Evolutionary conservation across 2,888 invertebrate genomes (phyloP).

Genomic region (Selenia dentaria): DNA sequence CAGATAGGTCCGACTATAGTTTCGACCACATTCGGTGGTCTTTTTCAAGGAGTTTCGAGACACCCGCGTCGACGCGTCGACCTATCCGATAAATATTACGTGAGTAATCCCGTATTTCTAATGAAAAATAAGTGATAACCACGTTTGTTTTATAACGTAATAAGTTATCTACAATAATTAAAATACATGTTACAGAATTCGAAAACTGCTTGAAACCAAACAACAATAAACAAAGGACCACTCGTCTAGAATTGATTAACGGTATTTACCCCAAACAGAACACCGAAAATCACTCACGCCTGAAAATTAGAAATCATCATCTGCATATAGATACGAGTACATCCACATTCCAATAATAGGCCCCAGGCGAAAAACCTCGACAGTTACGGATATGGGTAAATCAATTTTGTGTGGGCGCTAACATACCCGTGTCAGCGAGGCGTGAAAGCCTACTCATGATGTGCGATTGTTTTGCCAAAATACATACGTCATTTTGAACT

Average conservation of each 20-base stretch:
- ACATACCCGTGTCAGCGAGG: conserved; percentile 71
- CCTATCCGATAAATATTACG: too few relatives aligned
- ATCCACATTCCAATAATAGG: conserved; percentile 54
- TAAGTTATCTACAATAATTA: too few relatives aligned
- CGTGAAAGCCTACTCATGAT: conserved; percentile 43
- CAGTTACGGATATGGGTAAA: conserved; percentile 77
- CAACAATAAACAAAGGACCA: conserved; percentile 5
- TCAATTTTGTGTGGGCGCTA: conserved; percentile 67
- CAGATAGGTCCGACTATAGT: too few relatives aligned
- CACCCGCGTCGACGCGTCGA: too few relatives aligned
- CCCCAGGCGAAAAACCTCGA: conserved; percentile 62
- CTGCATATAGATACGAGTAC: conserved; percentile 34
- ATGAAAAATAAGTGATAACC: too few relatives aligned
- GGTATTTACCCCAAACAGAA: conserved; percentile 15
- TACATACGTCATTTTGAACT: conserved; percentile 59
- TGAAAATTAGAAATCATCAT: conserved; percentile 29
- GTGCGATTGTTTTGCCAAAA: conserved; percentile 65
- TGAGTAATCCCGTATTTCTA: too few relatives aligned
- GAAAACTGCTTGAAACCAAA: too few relatives aligned
- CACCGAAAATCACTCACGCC: conserved; percentile 17
- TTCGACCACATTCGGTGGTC: too few relatives aligned
- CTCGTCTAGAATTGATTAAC: conserved; percentile 21
- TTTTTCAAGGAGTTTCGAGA: too few relatives aligned
- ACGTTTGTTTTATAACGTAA: too few relatives aligned
- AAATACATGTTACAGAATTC: too few relatives aligned